Percentiles rank a stretch among this genome's conserved stretches.
Conservation (phyloP, 2,888 invertebrate genomes). For the Acleris cristana region DNA sequence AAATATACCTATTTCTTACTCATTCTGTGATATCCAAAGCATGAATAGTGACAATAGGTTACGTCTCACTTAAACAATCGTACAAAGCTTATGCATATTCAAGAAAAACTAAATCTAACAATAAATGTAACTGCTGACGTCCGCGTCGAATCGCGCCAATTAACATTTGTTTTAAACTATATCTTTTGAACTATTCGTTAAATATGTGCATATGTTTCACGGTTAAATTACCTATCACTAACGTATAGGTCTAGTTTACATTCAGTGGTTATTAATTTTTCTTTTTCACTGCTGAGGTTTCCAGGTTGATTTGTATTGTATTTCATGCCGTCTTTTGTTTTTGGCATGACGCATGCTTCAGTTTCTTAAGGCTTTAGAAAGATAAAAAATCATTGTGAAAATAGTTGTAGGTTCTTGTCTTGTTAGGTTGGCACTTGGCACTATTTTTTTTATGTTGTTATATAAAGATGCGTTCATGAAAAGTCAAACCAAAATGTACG, state of each 20-base stretch:
- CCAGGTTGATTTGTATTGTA: slow-evolving; percentile 17
- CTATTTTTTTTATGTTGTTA: no score
- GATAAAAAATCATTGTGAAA: not conserved
- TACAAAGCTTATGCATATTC: slow-evolving; percentile 34
- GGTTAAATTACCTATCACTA: slow-evolving; percentile 38
- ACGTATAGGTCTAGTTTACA: not conserved
- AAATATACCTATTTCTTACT: not conserved
- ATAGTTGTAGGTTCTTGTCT: no score
- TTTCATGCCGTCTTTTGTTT: slow-evolving; percentile 17
- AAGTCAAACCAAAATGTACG: no score
- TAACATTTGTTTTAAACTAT: slow-evolving; percentile 66
- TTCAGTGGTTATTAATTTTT: slow-evolving; percentile 55
- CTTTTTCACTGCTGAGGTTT: slow-evolving; percentile 41
- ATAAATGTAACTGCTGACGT: slow-evolving; percentile 38
- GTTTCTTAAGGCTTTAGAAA: not conserved
- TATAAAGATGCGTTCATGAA: no score
- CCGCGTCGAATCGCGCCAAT: slow-evolving; percentile 68
- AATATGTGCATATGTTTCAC: slow-evolving; percentile 70
- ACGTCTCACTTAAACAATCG: slow-evolving; percentile 8
- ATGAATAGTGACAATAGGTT: slow-evolving; percentile 18
- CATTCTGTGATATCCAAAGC: slow-evolving; percentile 4
- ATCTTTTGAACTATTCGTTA: slow-evolving; percentile 48
- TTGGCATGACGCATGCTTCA: slow-evolving; percentile 1
- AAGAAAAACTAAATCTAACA: slow-evolving; percentile 28
- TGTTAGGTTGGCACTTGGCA: no score